Evolutionary conservation across 2,113 vertebrate genomes (phyloP).

Genomic region (Gallinago media): DNA sequence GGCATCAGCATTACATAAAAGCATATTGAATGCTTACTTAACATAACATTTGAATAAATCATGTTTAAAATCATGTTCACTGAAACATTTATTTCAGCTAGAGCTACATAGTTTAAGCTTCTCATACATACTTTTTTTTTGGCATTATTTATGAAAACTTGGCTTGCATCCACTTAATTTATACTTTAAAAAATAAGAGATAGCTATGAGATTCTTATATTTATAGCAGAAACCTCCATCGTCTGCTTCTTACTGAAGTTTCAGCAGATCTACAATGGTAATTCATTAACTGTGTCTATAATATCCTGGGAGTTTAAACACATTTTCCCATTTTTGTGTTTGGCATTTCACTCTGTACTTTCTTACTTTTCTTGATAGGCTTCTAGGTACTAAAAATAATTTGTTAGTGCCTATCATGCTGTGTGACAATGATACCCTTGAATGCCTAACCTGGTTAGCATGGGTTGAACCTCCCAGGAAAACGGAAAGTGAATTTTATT

Average conservation of each 20-base stretch:
- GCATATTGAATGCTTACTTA: slow-evolving; percentile 65
- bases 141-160: slow-evolving; percentile 66
- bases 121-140: slow-evolving; percentile 68
- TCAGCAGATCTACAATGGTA: slow-evolving; percentile 51
- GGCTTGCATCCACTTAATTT: slow-evolving; percentile 48
- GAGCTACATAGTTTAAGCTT: slow-evolving; percentile 30
- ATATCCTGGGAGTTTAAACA: slow-evolving; percentile 42
- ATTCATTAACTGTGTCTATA: slow-evolving; percentile 53
- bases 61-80: slow-evolving; percentile 68
- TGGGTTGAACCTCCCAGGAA: neutral
- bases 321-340: slow-evolving; percentile 45
- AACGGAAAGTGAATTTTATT: neutral
- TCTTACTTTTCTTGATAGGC: slow-evolving; percentile 38
- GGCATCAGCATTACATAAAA: slow-evolving; percentile 67
- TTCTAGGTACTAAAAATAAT: slow-evolving; percentile 54
- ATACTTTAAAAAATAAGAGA: slow-evolving; percentile 37
- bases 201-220: slow-evolving; percentile 18
- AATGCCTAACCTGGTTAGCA: neutral
- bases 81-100: slow-evolving; percentile 60
- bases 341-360: slow-evolving; percentile 40
- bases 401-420: neutral
- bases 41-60: slow-evolving; percentile 72
- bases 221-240: slow-evolving; percentile 43
- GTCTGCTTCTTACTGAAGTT: slow-evolving; percentile 33
- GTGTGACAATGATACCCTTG: neutral